phyloP scores from a whole-genome alignment of 2,113 vertebrate species.

The Seriola rivoliana region DNA sequence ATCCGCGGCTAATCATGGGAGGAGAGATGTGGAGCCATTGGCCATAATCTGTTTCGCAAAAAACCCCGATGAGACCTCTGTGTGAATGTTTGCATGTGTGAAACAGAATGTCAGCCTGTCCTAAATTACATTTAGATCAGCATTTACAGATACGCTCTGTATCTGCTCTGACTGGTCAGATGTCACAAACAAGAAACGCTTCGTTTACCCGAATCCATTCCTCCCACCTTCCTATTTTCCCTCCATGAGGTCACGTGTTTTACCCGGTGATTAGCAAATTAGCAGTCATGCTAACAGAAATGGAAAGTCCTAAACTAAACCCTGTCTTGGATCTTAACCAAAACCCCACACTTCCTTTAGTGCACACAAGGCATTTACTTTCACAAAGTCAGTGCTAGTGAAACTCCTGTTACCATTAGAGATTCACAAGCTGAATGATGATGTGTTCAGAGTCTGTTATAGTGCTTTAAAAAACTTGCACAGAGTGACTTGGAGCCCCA shows the following conservation, averaged over 20 bases:
- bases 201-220: neutral
- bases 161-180: neutral
- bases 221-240: neutral
- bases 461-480: neutral
- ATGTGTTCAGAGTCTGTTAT: neutral
- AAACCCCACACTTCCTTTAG: neutral
- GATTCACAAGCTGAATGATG: neutral
- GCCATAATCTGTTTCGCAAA: constrained; percentile 24
- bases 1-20: constrained; percentile 58
- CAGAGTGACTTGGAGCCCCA: neutral
- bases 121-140: neutral
- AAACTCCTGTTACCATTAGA: neutral
- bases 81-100: neutral
- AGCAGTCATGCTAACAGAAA: neutral
- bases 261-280: neutral
- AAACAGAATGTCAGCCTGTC: neutral
- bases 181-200: neutral
- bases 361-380: neutral
- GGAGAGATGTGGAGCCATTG: constrained; percentile 20
- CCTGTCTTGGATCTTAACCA: neutral
- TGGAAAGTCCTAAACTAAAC: neutral
- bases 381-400: neutral
- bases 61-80: constrained; percentile 18
- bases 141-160: neutral
- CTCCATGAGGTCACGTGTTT: neutral